Base-by-base conservation (phyloP, 2,113 vertebrate genomes). In the Oryzias javanicus region DNA sequence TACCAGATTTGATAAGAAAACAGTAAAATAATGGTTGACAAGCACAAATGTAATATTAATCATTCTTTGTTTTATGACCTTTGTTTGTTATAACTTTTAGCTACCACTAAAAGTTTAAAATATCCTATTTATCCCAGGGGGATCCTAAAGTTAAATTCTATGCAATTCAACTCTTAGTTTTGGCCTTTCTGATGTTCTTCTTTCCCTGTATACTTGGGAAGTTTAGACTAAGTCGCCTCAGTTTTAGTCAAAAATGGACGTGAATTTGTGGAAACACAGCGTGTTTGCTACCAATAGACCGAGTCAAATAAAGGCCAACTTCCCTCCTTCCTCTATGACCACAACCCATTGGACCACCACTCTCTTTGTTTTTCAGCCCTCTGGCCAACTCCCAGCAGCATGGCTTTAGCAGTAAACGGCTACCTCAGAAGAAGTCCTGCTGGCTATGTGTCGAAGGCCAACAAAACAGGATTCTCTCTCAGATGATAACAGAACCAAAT, bases 341-440 rank as follows among this genome's bases (percentile, higher is more conserved):
- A 63, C 60, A 27, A 48, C 40, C 53, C 47, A 16, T 8, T 60
- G 18, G 49, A 52, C 60, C 52, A 17, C 15, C 50, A 25, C 61
- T 42, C 18, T 56, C 53, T 27, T 49, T 50, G 24, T 14, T 15
- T 45, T 42, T 45, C 13, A n/a, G 12, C 10, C 0, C 20, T n/a
- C 49, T 19, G 35, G 4, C 53, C 47, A 35, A 35, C 24, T 20
- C 13, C 48, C 51, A 51, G 55, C 51, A 70, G 61, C 72, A 20
- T 12, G 45, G 15, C 66, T 86, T 22, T 75, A 47, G 56, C 78
- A 88, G 78, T 81, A 78, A 84, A 82, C 74, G 69, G 83, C 64
- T 71, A 85, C 76, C 89, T 89, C 88, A 84, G 76, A 75, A 72
- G 79, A 88, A 70, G 58, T 65, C 76, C 59, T 60, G 73, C 72